Base-by-base conservation (phyloP, 2,797 vertebrate genomes). In the Cyprinodon diabolis region DNA sequence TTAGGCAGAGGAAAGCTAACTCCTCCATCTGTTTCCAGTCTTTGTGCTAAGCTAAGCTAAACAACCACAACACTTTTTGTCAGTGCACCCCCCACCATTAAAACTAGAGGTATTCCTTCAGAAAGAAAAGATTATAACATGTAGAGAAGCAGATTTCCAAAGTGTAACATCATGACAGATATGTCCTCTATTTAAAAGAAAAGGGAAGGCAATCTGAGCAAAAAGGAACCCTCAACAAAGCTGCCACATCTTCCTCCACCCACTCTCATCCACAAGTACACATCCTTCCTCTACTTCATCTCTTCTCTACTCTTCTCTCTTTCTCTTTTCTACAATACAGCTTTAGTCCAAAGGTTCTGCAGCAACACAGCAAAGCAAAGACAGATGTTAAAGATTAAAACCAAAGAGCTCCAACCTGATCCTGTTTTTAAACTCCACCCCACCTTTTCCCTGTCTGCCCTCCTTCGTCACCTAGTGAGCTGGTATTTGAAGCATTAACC, bases 311-410 rank as follows among this genome's bases (percentile, higher is more conserved):
- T 87, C n/a, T 85, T 57, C 87, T 74, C 87, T 85, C 40, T 85
- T 66, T 89, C 74, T 89, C 66, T 89, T 80, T 78, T 85, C 75
- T 87, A 91, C 91, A 90, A 91, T 92, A 93, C 92, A 96, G 94
- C 95, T 96, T 94, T 87, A 95, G 88, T 92, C 95, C 95, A 95
- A 95, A 95, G 94, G 91, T 91, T 91, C 88, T 92, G 78, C 90
- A 93, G 85, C 89, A 86, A 89, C 88, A 91, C 87, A 90, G 85
- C 89, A 94, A 94, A 92, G 89, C 71, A 78, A 66, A 87, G 91
- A 93, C 91, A 89, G 90, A 91, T 74, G 82, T 87, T 93, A 92
- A 92, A 93, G 91, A 92, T 87, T 91, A 89, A 95, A 95, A 95
- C 95, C 95, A 96, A 96, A 96, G 95, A 96, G 85, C 87, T 93